Evolutionary conservation across 2,113 vertebrate genomes (phyloP), one percentile per base, ranked within the genome.

Genomic region (Mormoops blainvillei): DNA sequence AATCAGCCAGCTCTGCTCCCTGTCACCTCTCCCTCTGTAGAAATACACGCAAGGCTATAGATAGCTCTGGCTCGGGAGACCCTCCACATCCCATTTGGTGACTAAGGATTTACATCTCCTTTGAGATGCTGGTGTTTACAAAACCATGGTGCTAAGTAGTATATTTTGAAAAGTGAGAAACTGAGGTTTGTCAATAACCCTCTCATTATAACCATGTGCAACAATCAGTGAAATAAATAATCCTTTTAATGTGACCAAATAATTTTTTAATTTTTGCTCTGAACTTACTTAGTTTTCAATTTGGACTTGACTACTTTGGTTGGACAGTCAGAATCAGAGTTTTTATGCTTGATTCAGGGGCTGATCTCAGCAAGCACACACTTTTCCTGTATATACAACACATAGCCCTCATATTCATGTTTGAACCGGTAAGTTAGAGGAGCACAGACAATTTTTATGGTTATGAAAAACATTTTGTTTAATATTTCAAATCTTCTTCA

Each of bases 81-180:
- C 45, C 12, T 36, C 33, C 41, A 61, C 19, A 52, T 22, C 31
- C 18, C 36, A 1, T 58, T 36, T 83, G 19, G 58, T 76, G 50
- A 43, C 6, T 14, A 88, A 22, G 15, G 58, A 54, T 61, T 87
- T 95, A n/a, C 2, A 76, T 13, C 1, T 87, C n/a, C 7, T 82
- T 3, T 71, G 28, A 48, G 24, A 68, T 38, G 19, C 3, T 93
- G 36, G 14, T 50, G 81, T 94, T 91, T 67, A 20, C 19, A 91
- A 89, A 94, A 63, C 16, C 2, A 19, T 41, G 15, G 11, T 65
- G 33, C 11, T 78, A 26, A n/a, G 16, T 52, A 65, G n/a, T 24
- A 43, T 77, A 58, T 67, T 92, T 87, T 82, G 50, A 94, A 95
- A 89, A 82, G 67, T 14, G 20, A 80, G 58, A 85, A 77, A 68